Evolutionary conservation across 2,797 vertebrate genomes (phyloP).

Genomic region (Xerus rutilus): DNA sequence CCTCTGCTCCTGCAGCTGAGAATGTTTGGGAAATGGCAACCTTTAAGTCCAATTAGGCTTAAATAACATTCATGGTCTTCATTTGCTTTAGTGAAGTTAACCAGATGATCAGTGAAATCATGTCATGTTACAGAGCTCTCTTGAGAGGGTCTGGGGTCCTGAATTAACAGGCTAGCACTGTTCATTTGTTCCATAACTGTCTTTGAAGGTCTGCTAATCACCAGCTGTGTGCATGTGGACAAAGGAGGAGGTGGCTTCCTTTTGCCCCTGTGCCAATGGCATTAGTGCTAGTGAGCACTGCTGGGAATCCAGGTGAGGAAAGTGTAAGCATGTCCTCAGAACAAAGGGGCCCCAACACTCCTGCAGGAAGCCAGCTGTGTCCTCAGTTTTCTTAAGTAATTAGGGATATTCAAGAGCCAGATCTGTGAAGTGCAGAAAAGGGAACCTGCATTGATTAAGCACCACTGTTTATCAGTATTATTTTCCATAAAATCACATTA

Average conservation of each 20-base stretch:
- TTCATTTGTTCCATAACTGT: neutral
- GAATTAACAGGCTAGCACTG: neutral
- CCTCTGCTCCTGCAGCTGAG: neutral
- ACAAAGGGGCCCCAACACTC: neutral
- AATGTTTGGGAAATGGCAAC: neutral
- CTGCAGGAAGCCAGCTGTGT: neutral
- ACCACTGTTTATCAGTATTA: neutral
- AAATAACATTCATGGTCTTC: neutral
- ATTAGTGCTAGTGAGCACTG: rapidly evolving
- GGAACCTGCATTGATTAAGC: neutral
- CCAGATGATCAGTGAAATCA: neutral
- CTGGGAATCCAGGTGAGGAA: neutral
- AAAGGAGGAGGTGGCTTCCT: neutral
- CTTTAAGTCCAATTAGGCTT: neutral
- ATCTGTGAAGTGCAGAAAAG: neutral
- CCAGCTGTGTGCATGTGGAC: neutral
- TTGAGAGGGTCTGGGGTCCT: neutral
- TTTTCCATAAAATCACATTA: neutral
- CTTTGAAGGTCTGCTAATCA: neutral
- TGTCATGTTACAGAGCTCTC: neutral
- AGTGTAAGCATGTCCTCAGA: neutral
- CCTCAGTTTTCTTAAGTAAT: neutral
- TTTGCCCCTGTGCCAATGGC: neutral
- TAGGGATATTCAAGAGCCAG: neutral
- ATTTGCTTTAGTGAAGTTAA: neutral